Evolutionary conservation across 2,888 invertebrate species (phyloP).

Genomic region (Sarcophaga carnaria): DNA sequence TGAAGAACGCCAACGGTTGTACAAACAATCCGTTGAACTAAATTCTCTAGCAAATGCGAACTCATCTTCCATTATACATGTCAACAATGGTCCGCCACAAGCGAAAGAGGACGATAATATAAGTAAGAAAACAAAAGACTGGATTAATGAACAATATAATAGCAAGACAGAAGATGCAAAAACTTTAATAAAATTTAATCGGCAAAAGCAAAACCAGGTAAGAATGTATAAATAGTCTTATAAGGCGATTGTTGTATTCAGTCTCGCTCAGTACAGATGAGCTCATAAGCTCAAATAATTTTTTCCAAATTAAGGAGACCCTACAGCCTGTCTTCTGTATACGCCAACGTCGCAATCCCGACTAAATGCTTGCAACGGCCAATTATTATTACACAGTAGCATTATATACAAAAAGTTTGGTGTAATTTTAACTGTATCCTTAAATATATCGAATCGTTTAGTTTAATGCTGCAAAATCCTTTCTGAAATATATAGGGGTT

Average conservation of each 20-base stretch:
- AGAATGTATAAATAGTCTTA: neutral
- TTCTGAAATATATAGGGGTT: no score
- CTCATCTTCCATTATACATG: slow-evolving; percentile 16
- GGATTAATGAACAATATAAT: slow-evolving; percentile 51
- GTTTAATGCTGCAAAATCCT: no score
- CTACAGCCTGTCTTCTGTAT: no score
- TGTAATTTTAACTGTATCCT: no score
- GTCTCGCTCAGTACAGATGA: no score
- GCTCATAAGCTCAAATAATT: neutral
- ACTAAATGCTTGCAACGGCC: no score
- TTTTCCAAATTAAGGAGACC: neutral
- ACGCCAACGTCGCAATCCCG: no score
- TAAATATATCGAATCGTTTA: no score
- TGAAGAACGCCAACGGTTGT: slow-evolving; percentile 72
- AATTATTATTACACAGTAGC: no score
- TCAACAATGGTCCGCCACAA: neutral
- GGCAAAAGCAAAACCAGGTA: slow-evolving; percentile 35
- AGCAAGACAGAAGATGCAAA: slow-evolving; percentile 26
- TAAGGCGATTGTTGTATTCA: no score
- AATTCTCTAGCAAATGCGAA: slow-evolving; percentile 35
- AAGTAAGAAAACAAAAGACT: slow-evolving; percentile 53
- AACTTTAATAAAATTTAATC: neutral
- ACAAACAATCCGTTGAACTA: slow-evolving; percentile 22
- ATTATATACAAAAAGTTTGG: no score
- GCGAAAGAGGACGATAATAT: slow-evolving; percentile 15